Conservation (phyloP, 2,797 vertebrate species). For the Microctenopoma lineatum region DNA sequence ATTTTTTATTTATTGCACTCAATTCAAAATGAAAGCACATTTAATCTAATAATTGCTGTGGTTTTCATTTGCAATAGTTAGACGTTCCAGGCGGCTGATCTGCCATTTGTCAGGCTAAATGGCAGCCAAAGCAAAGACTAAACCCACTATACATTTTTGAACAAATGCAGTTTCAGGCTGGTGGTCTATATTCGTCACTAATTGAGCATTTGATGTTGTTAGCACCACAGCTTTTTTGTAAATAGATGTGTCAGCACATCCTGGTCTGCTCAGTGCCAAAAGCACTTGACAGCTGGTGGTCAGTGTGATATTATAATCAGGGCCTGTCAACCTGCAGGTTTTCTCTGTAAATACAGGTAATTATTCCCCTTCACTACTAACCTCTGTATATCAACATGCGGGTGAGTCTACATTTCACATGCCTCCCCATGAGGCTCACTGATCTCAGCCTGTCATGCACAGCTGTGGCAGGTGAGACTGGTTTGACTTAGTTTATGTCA, state of each 20-base stretch:
- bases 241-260: conserved; percentile 78
- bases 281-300: conserved; percentile 65
- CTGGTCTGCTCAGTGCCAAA: conserved; percentile 63
- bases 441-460: conserved; percentile 27
- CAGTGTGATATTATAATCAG: conserved; percentile 59
- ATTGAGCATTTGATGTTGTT: conserved; percentile 38
- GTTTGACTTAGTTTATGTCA: conserved; percentile 50
- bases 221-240: conserved; percentile 70
- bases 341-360: conserved; percentile 78
- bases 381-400: conserved; percentile 64
- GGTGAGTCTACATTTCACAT: conserved; percentile 59
- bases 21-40: conserved; percentile 20
- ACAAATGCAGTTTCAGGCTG: conserved; percentile 17
- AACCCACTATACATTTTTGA: background rate
- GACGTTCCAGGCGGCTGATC: background rate
- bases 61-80: background rate
- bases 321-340: conserved; percentile 65
- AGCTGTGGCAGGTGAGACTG: conserved; percentile 60
- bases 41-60: background rate
- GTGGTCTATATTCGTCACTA: conserved; percentile 47
- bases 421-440: conserved; percentile 41
- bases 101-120: conserved; percentile 9
- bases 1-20: conserved; percentile 21
- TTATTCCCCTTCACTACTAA: conserved; percentile 68
- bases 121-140: conserved; percentile 6